Base-by-base conservation (phyloP, 1,140 invertebrate species). In the Caerostris extrusa region DNA sequence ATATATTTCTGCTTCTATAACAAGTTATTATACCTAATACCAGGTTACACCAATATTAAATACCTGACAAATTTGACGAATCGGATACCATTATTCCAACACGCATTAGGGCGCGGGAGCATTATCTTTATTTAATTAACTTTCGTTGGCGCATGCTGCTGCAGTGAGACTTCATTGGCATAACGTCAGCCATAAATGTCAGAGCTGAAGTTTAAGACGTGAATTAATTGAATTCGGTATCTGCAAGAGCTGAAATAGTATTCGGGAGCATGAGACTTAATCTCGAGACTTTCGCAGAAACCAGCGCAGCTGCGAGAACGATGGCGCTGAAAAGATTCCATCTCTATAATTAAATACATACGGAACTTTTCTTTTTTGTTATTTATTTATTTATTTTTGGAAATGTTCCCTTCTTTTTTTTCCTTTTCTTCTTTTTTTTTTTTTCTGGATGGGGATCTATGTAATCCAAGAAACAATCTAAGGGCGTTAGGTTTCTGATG, bases 171-270 rank as follows among this genome's bases (percentile, higher is more conserved):
- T 34, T 34, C 34, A 34, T 34, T 34, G 34, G 34, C 34, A 2
- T n/a, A n/a, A n/a, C 34, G 34, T 34, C 34, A 34, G 34, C 34
- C 34, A 34, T 34, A 34, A 34, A 34, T 34, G 34, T 34, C 34
- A 17, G 56, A 57, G 19, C 58, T 58, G 83, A 58, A 60, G 56
- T n/a, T 85, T 58, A 58, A 58, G 83, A 17, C 19, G 83, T 34
- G 57, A 85, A 85, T 85, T 85, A 85, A 85, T 85, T 85, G 83
- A 85, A 85, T 85, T 60, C 83, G 17, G 83, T 17, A 58, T 7
- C 57, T 85, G 83, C 58, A 85, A 85, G 83, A 34, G 57, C 83
- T 58, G 8, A 85, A 85, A 60, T 85, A 85, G 83, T 57, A 19
- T 85, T 58, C 5, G n/a, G 83, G 19, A 58, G 53, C 71, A 77